phyloP scores from a whole-genome alignment of 2,888 invertebrate species.

The Adelphocoris suturalis region DNA sequence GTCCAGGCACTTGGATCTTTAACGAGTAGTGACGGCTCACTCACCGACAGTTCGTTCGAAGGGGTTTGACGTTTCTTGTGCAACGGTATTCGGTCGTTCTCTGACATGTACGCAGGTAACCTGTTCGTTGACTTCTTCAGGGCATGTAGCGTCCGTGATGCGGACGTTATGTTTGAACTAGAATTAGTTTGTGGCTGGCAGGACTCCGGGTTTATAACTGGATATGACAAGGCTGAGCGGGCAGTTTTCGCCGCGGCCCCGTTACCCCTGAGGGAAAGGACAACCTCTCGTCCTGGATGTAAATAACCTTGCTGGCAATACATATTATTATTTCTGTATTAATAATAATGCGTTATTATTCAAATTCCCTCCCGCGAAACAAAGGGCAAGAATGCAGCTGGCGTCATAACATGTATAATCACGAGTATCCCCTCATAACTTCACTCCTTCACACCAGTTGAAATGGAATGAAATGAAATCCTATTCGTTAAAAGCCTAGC shows the following conservation, averaged over 20 bases:
- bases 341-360: slow-evolving; percentile 39
- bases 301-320: not conserved
- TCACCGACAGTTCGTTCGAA: not conserved
- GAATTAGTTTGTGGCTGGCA: slow-evolving; percentile 39
- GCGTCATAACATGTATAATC: not conserved
- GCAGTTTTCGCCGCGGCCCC: slow-evolving; percentile 19
- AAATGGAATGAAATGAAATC: no score
- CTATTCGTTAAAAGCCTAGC: no score
- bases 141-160: slow-evolving; percentile 26
- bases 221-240: slow-evolving; percentile 39
- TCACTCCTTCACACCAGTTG: no score
- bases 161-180: slow-evolving; percentile 20
- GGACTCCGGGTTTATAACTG: slow-evolving; percentile 12
- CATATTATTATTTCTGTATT: slow-evolving; percentile 36
- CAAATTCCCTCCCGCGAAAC: slow-evolving; percentile 12
- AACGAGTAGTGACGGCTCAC: slow-evolving; percentile 57
- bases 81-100: slow-evolving; percentile 11
- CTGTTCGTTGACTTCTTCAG: slow-evolving; percentile 28
- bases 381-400: not conserved
- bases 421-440: no score
- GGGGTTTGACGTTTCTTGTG: not conserved
- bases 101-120: slow-evolving; percentile 17
- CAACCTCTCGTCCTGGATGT: slow-evolving; percentile 39
- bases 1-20: not conserved
- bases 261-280: slow-evolving; percentile 35